These are phyloP conservation scores for Astreopora myriophthalma DNA, from an alignment of 64 coral and sea anemone species.

Conservation along the genomic window DNA sequence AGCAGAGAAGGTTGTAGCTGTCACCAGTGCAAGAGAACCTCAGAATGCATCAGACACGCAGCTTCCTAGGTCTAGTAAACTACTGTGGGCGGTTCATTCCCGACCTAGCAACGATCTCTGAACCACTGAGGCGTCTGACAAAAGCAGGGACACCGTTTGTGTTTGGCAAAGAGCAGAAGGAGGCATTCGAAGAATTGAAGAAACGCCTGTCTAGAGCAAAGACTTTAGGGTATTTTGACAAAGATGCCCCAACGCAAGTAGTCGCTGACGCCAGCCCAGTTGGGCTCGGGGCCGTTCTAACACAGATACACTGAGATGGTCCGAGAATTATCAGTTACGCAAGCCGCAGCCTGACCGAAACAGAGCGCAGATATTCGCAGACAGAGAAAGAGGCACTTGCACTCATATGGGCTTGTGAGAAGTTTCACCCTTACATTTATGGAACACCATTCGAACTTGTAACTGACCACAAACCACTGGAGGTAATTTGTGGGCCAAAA, in stretches of 20 bases:
- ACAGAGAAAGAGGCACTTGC: not conserved
- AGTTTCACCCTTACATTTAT: not conserved
- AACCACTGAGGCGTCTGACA: too few species aligned
- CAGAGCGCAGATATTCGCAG: conserved; percentile 9
- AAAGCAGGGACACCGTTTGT: conserved; percentile 24
- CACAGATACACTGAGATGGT: conserved; percentile 2
- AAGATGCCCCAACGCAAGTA: conserved; percentile 26
- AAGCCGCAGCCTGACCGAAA: too few species aligned
- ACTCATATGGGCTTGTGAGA: not conserved
- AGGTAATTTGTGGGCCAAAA: not conserved
- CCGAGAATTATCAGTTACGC: conserved; percentile 14
- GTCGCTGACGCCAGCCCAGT: conserved; percentile 47
- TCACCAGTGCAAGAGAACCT: too few species aligned
- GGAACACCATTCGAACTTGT: not conserved
- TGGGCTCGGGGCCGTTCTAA: not conserved
- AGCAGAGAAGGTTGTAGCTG: too few species aligned
- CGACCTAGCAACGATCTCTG: too few species aligned
- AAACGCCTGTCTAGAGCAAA: not conserved
- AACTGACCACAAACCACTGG: not conserved
- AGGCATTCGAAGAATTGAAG: conserved; percentile 24
- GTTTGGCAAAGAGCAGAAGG: conserved; percentile 16
- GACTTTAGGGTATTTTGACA: conserved; percentile 59
- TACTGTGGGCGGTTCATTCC: too few species aligned
- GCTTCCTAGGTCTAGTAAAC: too few species aligned
- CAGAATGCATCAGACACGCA: too few species aligned